Percentiles rank a stretch among this genome's conserved stretches.
These are phyloP conservation scores for Oopsacas minuta DNA, from an alignment of 37 sponge, comb jelly and placozoan genomes.

Conservation along the genomic window DNA sequence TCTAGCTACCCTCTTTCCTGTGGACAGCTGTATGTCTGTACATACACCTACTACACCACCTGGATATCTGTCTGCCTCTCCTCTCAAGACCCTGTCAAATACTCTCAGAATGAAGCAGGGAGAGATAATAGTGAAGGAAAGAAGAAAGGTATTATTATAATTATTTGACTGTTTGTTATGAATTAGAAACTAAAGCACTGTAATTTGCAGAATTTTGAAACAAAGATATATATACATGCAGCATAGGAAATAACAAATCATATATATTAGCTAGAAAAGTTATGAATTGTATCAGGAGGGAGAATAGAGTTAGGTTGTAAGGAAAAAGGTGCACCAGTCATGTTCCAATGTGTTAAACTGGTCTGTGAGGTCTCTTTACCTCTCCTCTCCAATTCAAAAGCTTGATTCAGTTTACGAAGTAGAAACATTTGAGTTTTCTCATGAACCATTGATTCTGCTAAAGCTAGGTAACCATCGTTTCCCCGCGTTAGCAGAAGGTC, in stretches of 20 bases:
- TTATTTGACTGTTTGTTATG: no score
- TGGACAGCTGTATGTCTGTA: neutral
- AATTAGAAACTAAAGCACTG: no score
- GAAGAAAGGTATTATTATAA: neutral
- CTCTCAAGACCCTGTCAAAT: neutral
- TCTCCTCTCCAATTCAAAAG: neutral
- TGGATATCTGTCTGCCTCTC: neutral
- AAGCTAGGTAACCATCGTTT: neutral
- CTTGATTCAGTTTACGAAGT: neutral
- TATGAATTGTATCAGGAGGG: neutral
- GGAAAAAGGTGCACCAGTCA: neutral
- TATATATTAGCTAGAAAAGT: neutral
- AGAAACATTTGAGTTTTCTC: neutral
- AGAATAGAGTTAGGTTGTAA: neutral
- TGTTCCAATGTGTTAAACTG: neutral
- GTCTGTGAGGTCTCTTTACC: neutral
- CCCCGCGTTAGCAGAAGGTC: neutral
- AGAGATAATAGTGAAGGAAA: neutral
- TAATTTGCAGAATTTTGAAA: no score
- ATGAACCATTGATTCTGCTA: neutral
- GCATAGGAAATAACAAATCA: no score
- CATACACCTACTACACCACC: neutral
- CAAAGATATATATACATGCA: no score
- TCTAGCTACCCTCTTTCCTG: neutral
- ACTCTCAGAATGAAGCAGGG: neutral